Base-by-base conservation (phyloP, 1,140 invertebrate genomes). In the Zeugodacus cucurbitae region DNA sequence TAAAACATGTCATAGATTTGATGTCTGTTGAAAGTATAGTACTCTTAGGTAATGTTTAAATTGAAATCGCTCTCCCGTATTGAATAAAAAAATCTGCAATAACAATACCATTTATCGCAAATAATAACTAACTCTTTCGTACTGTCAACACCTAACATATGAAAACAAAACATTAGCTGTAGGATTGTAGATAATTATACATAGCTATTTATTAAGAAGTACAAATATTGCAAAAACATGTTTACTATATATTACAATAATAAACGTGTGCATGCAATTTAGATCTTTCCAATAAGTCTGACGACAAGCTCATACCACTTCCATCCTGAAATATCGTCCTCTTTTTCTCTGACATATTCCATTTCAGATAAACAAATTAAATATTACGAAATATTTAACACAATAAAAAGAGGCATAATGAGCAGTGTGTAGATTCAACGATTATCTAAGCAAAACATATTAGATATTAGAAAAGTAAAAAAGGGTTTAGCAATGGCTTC, bases 271-370 rank as follows among this genome's bases (percentile, higher is more conserved):
- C 26, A 67, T 67, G 59, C 26, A 48, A 48, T 67, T 67, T 70
- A 41, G 29, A 48, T 67, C 59, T 67, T 87, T 87, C 37, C 86
- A 64, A 64, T 87, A 62, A 67, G 32, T 67, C 64, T 88, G 57
- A 57, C 54, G 29, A 86, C 87, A 59, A 78, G 70, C 86, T 88
- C 86, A 87, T 85, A 89, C 70, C 58, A 87, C 41, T 48, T 82
- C 74, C 74, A 29, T 82, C 74, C 74, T 82, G 74, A 82, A 82
- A 82, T 82, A 82, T 82, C 74, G 74, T 87, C 86, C 88, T 85
- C 78, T 62, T 89, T 89, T 87, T 89, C 74, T 89, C 78, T 89
- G 78, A 85, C 70, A 89, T 87, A 85, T 88, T 88, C 88, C 88
- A 57, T 88, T 88, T 87, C 88, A 89, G 86, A 88, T 89, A 87